Evolutionary conservation across 1,140 invertebrate genomes (phyloP).

Genomic region (Brachionus rotundiformis): DNA sequence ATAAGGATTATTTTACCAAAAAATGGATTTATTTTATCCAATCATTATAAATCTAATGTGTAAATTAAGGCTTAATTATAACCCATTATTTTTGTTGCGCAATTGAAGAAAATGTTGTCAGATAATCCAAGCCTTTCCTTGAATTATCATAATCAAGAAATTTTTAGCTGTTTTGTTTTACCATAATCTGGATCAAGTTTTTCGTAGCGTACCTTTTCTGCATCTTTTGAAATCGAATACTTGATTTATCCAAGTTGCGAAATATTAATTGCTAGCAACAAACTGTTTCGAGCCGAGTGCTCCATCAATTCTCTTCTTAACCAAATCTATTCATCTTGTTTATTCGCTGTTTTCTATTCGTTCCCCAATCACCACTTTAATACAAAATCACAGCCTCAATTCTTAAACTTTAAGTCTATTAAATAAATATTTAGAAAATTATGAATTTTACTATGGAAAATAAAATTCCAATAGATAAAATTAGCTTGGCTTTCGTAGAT

Average conservation of each 20-base stretch:
- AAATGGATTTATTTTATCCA: slow-evolving; percentile 13
- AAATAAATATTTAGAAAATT: slow-evolving; percentile 34
- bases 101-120: slow-evolving; percentile 27
- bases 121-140: background rate
- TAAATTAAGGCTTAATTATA: background rate
- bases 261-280: slow-evolving; percentile 21
- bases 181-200: slow-evolving; percentile 7
- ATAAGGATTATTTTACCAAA: background rate
- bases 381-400: slow-evolving; percentile 18
- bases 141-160: slow-evolving; percentile 5
- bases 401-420: slow-evolving; percentile 37
- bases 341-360: background rate
- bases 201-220: slow-evolving; percentile 19
- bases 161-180: background rate
- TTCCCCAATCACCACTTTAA: slow-evolving; percentile 16
- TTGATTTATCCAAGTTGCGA: background rate
- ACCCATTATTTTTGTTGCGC: slow-evolving; percentile 9
- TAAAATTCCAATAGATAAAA: slow-evolving; percentile 1
- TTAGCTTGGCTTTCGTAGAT: background rate
- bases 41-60: background rate
- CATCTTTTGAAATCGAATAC: slow-evolving; percentile 28
- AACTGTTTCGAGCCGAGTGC: slow-evolving; percentile 12
- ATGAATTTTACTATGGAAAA: background rate
- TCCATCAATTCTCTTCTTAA: background rate
- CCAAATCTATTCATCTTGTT: background rate